Percentiles rank a stretch among this genome's conserved stretches.
Evolutionary conservation across 2,797 vertebrate species (phyloP).

Genomic region (Artibeus jamaicensis): DNA sequence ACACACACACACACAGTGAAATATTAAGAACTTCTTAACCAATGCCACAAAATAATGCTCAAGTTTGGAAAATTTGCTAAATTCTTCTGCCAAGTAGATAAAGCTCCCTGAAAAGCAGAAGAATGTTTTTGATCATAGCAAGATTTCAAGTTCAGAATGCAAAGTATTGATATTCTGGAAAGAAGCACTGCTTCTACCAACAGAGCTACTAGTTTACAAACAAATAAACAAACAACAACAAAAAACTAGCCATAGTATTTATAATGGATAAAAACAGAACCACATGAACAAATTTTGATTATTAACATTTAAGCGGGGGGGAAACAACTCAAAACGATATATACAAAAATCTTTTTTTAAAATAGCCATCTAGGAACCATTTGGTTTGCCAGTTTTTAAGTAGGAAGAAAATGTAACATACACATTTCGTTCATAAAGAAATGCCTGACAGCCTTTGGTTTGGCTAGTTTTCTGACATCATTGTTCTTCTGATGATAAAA

Average conservation of each 20-base stretch:
- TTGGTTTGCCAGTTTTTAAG: neutral
- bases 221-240: too few species aligned
- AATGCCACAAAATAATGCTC: neutral
- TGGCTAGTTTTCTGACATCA: neutral
- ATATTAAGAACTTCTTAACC: neutral
- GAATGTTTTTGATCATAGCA: neutral
- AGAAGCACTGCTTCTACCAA: neutral
- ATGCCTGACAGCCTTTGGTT: neutral
- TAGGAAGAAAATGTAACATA: neutral
- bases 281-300: neutral
- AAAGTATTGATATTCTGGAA: neutral
- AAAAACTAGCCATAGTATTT: neutral
- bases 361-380: neutral
- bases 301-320: neutral
- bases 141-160: neutral
- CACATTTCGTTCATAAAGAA: neutral
- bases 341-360: neutral
- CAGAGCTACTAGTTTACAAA: neutral
- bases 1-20: neutral
- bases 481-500: conserved; percentile 31
- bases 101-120: conserved; percentile 5
- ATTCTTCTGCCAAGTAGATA: neutral
- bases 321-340: neutral
- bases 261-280: neutral
- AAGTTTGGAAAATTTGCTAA: neutral